These are phyloP conservation scores for Drosophila azteca DNA, from an alignment of 1,140 invertebrate genomes.

Conservation along the genomic window DNA sequence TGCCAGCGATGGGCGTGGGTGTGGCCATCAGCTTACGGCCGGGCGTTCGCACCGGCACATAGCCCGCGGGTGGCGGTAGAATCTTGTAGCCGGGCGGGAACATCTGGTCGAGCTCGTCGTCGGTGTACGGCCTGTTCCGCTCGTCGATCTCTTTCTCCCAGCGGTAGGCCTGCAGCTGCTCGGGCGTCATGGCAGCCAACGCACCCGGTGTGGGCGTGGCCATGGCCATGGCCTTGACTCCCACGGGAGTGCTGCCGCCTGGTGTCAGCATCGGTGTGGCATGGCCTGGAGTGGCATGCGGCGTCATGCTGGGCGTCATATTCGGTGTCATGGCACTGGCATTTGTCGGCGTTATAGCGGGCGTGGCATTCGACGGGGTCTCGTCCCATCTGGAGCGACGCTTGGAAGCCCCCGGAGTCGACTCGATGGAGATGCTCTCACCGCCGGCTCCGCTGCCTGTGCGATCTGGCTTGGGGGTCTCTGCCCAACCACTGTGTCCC, in stretches of 20 bases:
- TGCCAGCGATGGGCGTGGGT: constrained; percentile 97
- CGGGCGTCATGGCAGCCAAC: constrained; percentile 98
- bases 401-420: constrained; percentile 96
- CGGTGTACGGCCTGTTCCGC: constrained; percentile 96
- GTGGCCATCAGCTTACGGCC: constrained; percentile 98
- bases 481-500: constrained; percentile 98
- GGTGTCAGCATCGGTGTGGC: constrained; percentile 87
- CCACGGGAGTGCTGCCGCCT: constrained; percentile 93
- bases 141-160: constrained; percentile 99
- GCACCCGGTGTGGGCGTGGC: constrained; percentile 98
- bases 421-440: constrained; percentile 94
- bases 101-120: constrained; percentile 98
- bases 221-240: constrained; percentile 98
- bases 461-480: constrained; percentile 97
- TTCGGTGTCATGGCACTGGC: constrained; percentile 89
- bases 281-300: constrained; percentile 86
- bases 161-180: constrained; percentile 98
- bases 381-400: constrained; percentile 98
- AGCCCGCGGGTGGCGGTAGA: constrained; percentile 96
- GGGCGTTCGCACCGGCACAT: constrained; percentile 98
- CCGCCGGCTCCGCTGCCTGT: constrained; percentile 86
- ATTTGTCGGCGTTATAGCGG: constrained; percentile 87
- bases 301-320: constrained; percentile 88
- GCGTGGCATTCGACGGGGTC: constrained; percentile 91
- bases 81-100: constrained; percentile 99